A percentile compares a stretch with the other conserved stretches of the same genome.
These are phyloP conservation scores for Clostera curtula DNA, from an alignment of 2,888 invertebrate species.

Conservation along the genomic window DNA sequence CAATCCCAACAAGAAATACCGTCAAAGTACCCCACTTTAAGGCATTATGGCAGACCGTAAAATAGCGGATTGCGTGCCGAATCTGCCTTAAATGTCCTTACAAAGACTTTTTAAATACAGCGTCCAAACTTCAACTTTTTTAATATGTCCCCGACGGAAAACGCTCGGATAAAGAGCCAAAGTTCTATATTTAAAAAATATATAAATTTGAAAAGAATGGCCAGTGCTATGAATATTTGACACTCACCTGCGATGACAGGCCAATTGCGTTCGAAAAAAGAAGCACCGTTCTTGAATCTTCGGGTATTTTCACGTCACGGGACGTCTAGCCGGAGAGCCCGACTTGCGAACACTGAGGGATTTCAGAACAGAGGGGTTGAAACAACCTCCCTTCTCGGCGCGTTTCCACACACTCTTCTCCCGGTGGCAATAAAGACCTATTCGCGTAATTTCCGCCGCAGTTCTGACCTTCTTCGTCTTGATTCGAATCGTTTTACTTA, in stretches of 20 bases:
- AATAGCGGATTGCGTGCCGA: conserved; percentile 12
- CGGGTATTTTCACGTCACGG: conserved; percentile 16
- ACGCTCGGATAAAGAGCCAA: conserved; percentile 42
- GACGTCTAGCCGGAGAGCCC: conserved; percentile 22
- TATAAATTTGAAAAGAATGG: conserved; percentile 33
- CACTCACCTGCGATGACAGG: conserved; percentile 27
- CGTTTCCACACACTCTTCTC: conserved; percentile 33
- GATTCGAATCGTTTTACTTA: conserved; percentile 32
- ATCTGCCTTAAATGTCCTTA: conserved; percentile 31
- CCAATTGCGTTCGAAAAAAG: conserved; percentile 22
- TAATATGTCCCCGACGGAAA: conserved; percentile 44
- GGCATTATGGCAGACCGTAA: conserved; percentile 10
- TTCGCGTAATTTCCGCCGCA: conserved; percentile 38
- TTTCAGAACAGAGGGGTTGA: conserved; percentile 20
- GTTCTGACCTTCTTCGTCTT: conserved; percentile 42
- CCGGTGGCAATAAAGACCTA: conserved; percentile 27
- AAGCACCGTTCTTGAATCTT: conserved; percentile 34
- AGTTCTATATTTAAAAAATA: conserved; percentile 42
- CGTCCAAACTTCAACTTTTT: conserved; percentile 50
- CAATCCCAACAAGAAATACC: conserved; percentile 7
- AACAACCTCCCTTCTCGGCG: conserved; percentile 34
- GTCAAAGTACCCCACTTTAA: conserved; percentile 11
- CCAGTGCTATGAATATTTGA: conserved; percentile 32
- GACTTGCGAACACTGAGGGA: conserved; percentile 37
- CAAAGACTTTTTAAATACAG: conserved; percentile 41